A percentile compares a stretch with the other conserved stretches of the same genome.
These are phyloP conservation scores for Philopotamus ludificatus DNA, from an alignment of 1,140 invertebrate genomes.

Conservation along the genomic window DNA sequence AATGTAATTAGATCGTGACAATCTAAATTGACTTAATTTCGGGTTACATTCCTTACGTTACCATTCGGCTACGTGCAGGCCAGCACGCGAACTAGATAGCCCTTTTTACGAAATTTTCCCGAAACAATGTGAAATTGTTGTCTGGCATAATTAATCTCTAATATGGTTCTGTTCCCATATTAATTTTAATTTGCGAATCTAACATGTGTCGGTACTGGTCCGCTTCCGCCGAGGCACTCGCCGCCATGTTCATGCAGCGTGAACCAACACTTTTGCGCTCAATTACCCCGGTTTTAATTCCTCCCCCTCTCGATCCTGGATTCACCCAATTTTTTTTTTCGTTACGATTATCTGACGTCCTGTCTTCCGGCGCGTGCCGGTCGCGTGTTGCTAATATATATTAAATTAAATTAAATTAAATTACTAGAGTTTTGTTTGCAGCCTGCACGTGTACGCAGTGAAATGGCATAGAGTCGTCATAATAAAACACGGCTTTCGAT, in stretches of 20 bases:
- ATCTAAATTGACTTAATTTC: conserved; percentile 31
- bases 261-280: conserved; percentile 14
- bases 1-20: conserved; percentile 25
- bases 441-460: too few relatives aligned
- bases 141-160: not conserved
- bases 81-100: conserved; percentile 4
- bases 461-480: too few relatives aligned
- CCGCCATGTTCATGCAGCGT: too few relatives aligned
- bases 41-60: conserved; percentile 16
- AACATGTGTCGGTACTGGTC: too few relatives aligned
- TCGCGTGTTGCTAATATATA: conserved; percentile 18
- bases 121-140: not conserved
- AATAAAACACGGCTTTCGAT: too few relatives aligned
- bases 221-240: too few relatives aligned
- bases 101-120: not conserved
- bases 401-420: too few relatives aligned
- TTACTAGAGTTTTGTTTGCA: conserved; percentile 1
- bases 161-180: not conserved
- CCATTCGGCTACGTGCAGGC: not conserved
- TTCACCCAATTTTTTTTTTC: conserved; percentile 21
- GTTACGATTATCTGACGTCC: conserved; percentile 15
- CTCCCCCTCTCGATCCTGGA: conserved; percentile 24
- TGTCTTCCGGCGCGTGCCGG: conserved; percentile 26
- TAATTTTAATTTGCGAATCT: not conserved
- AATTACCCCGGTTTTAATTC: conserved; percentile 7